Percentiles rank a stretch among this genome's conserved stretches.
phyloP scores from a whole-genome alignment of 92 coral and sea anemone species.

The Paramuricea clavata region DNA sequence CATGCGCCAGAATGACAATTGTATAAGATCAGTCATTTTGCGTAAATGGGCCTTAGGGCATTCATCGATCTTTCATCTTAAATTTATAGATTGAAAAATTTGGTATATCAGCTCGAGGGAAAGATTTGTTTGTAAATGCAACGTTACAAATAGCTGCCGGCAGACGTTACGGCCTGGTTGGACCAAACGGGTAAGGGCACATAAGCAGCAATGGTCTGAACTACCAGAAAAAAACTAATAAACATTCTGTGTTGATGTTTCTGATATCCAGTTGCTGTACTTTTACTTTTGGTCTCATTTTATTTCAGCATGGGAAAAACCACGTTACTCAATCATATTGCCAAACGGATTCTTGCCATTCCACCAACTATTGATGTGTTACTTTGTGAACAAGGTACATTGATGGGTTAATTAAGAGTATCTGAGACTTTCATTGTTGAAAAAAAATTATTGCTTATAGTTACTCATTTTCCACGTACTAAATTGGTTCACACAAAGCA shows the following conservation, averaged over 20 bases:
- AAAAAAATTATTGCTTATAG: too few relatives aligned
- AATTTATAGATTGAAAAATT: slow-evolving; percentile 92
- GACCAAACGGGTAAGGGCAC: slow-evolving; percentile 93
- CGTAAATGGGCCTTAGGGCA: too few relatives aligned
- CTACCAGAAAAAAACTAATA: too few relatives aligned
- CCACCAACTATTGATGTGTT: slow-evolving; percentile 97
- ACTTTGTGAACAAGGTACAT: slow-evolving; percentile 97
- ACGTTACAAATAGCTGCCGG: slow-evolving; percentile 90
- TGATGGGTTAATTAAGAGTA: not conserved
- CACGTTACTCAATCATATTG: slow-evolving; percentile 89
- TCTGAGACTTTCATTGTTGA: too few relatives aligned
- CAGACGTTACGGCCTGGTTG: slow-evolving; percentile 96
- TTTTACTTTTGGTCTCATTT: not conserved
- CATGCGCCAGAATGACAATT: too few relatives aligned
- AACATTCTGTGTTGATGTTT: too few relatives aligned
- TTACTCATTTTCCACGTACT: too few relatives aligned
- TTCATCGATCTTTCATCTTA: too few relatives aligned
- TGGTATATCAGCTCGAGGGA: slow-evolving; percentile 97
- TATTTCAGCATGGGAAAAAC: slow-evolving; percentile 90
- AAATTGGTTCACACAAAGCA: too few relatives aligned
- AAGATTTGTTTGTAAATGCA: slow-evolving; percentile 95
- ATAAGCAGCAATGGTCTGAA: not conserved
- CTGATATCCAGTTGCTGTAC: too few relatives aligned
- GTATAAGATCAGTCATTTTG: too few relatives aligned
- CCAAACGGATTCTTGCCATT: slow-evolving; percentile 91